These are phyloP conservation scores for Perdix hodgsoniae DNA, from an alignment of 2,797 vertebrate species.

Conservation along the genomic window DNA sequence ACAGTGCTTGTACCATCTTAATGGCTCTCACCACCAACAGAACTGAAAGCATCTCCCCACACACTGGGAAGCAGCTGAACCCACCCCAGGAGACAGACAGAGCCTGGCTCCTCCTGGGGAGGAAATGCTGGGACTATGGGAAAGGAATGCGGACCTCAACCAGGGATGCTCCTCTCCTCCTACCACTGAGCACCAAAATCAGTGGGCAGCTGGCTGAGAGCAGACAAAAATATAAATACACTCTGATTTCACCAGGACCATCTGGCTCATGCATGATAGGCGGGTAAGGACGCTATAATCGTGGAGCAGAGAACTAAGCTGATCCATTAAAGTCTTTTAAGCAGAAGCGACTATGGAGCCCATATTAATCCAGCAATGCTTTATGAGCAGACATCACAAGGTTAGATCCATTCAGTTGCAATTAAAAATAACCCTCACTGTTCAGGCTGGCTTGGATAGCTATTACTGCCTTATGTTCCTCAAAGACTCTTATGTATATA, in stretches of 20 bases:
- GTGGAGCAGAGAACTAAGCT: conserved; percentile 40
- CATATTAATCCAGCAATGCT: conserved; percentile 37
- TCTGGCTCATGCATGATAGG: conserved; percentile 57
- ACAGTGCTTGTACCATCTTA: conserved; percentile 47
- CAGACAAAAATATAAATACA: conserved; percentile 46
- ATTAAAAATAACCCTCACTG: conserved; percentile 43
- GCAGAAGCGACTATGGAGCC: conserved; percentile 44
- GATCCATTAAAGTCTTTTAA: conserved; percentile 78
- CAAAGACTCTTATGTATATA: conserved; percentile 26
- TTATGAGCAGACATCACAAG: conserved; percentile 54
- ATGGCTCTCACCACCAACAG: conserved; percentile 9
- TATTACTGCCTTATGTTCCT: conserved; percentile 1
- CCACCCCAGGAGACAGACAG: not conserved
- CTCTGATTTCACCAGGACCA: conserved; percentile 31
- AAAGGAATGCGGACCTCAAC: not conserved
- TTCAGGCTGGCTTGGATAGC: conserved; percentile 26
- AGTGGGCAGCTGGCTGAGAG: conserved; percentile 63
- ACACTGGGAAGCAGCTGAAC: not conserved
- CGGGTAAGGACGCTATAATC: conserved; percentile 67
- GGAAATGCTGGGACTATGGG: accelerated
- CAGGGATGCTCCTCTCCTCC: conserved; percentile 47
- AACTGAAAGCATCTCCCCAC: not conserved
- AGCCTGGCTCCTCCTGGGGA: too few relatives aligned
- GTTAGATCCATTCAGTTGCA: conserved; percentile 39
- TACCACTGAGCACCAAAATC: conserved; percentile 18